Base-by-base conservation (phyloP, 2,797 vertebrate genomes). In the Sebastes kiyomatsui region DNA sequence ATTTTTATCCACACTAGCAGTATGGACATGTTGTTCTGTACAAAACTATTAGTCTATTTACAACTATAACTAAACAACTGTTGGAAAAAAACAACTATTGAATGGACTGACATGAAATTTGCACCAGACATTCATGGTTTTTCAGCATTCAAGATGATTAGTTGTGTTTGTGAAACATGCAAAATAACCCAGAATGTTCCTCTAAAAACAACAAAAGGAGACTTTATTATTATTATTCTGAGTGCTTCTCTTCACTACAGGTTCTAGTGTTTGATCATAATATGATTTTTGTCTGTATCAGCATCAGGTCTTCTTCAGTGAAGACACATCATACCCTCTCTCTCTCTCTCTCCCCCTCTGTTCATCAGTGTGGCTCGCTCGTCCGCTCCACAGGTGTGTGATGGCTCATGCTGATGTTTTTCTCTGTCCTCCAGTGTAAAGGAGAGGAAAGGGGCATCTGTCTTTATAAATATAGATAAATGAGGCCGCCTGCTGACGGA, bases 391-490 rank as follows among this genome's bases (percentile, higher is more conserved):
- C 56, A 46, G 20, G 56, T 68, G 64, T 38, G 68, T 14, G 78
- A 38, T 67, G 67, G 79, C 56, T 85, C 83, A 81, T 32, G 16
- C 52, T 8, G 28, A n/a, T 75, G 55, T 59, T 52, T 52, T 62
- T 25, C 67, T 52, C 33, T 30, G n/a, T 2, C 32, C 30, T 74
- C 8, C 23, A 4, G 46, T 42, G 22, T 52, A 23, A 56, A 60
- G 67, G 25, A 58, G 60, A 70, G 59, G 33, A 7, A 64, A 64
- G 25, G n/a, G 27, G 54, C 12, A 38, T 20, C 33, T 22, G 30
- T 75, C 79, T 64, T 67, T 64, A 54, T 68, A 59, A 64, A 78
- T 68, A 54, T 20, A 71, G 75, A 80, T 49, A 70, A 66, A 70
- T n/a, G 69, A 70, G 54, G 42, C 66, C 2, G 14, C 76, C 76